phyloP scores from a whole-genome alignment of 2,888 invertebrate genomes.

The Trachelus tabidus region DNA sequence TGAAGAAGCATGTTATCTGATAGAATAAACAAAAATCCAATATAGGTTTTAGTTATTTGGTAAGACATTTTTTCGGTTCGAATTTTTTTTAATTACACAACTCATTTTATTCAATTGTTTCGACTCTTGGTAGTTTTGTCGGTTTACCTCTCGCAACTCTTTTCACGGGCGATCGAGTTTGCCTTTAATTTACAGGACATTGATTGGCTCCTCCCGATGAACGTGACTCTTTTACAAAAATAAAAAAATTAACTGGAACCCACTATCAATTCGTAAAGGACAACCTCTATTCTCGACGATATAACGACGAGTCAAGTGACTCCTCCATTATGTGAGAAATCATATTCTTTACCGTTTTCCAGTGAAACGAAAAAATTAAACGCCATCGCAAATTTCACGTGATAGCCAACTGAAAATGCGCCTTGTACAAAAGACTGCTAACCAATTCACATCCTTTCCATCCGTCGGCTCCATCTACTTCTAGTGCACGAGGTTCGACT shows the following conservation, averaged over 20 bases:
- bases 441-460: no score
- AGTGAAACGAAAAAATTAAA: no score
- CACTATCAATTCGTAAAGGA: neutral
- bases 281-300: neutral
- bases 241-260: neutral
- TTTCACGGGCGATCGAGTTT: neutral
- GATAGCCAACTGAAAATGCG: no score
- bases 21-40: slow-evolving; percentile 25
- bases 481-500: no score
- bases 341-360: neutral
- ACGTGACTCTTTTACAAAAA: neutral
- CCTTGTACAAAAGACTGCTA: no score
- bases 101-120: neutral
- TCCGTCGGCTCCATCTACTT: no score
- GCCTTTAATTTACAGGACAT: neutral
- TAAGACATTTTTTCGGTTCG: neutral
- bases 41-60: neutral
- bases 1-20: slow-evolving; percentile 37
- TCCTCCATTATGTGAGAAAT: neutral
- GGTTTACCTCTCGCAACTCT: neutral
- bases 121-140: neutral
- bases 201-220: neutral
- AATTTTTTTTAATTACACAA: neutral
- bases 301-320: neutral
- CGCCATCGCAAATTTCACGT: no score